These are phyloP conservation scores for Beris morrisii DNA, from an alignment of 2,888 invertebrate genomes.

Conservation along the genomic window DNA sequence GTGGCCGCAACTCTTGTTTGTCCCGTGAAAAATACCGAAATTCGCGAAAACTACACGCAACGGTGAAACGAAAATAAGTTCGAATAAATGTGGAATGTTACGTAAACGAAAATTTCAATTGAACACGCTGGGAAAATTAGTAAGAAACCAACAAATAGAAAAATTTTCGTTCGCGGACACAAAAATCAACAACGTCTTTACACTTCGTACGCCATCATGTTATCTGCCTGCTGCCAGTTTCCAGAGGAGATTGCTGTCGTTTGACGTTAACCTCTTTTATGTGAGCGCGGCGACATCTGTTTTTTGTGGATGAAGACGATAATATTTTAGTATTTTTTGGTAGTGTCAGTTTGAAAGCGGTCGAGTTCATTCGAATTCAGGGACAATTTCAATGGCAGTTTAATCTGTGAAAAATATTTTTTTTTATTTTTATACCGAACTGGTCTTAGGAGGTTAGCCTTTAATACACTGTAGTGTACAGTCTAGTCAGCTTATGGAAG, in stretches of 20 bases:
- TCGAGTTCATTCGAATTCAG: neutral
- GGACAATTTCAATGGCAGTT: neutral
- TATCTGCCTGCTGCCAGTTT: conserved; percentile 8
- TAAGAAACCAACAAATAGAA: conserved; percentile 13
- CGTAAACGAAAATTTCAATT: neutral
- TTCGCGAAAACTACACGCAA: conserved; percentile 1
- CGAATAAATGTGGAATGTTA: neutral
- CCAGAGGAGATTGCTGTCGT: conserved; percentile 1
- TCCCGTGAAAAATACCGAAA: conserved; percentile 1
- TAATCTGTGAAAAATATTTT: too few species aligned
- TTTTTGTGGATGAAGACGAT: neutral
- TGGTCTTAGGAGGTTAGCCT: too few species aligned
- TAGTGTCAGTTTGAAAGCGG: too few species aligned
- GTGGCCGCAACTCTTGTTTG: conserved; percentile 14
- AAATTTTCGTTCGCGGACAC: conserved; percentile 6
- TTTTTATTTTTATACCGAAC: too few species aligned
- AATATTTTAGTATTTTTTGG: neutral
- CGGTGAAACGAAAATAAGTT: neutral
- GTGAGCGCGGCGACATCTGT: neutral
- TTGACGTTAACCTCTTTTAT: neutral
- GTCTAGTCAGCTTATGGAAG: too few species aligned
- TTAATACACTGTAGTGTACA: too few species aligned
- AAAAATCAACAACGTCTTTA: conserved; percentile 8
- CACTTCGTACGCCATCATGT: conserved; percentile 24
- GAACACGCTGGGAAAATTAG: neutral